Conservation (phyloP, 2,888 invertebrate genomes). For the Schizotus pectinicornis region DNA sequence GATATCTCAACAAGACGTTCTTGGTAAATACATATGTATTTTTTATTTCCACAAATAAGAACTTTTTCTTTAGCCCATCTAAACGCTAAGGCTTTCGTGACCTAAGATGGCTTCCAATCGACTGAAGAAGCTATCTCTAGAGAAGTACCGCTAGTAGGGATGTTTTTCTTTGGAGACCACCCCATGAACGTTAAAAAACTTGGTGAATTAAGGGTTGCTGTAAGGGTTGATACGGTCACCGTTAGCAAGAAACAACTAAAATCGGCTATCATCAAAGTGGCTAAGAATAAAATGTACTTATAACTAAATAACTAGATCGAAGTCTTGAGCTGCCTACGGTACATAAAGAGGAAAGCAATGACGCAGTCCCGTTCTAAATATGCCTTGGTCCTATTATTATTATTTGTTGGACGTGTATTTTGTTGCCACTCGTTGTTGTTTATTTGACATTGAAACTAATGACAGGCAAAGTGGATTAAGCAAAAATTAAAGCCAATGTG, state of each 20-base stretch:
- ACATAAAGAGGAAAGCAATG: constrained; percentile 58
- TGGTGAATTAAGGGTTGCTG: constrained; percentile 4
- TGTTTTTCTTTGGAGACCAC: constrained; percentile 27
- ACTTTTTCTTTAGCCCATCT: constrained; percentile 12
- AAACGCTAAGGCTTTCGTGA: constrained; percentile 23
- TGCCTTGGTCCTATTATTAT: constrained; percentile 19
- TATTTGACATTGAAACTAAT: neutral
- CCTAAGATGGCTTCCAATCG: constrained; percentile 22
- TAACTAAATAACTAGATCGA: neutral
- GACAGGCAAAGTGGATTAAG: neutral
- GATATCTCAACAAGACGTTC: constrained; percentile 39
- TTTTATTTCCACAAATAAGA: neutral
- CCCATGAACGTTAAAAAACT: constrained; percentile 21
- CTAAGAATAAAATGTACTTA: neutral
- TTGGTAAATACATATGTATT: constrained; percentile 22
- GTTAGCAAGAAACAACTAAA: constrained; percentile 8
- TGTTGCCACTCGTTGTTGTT: neutral
- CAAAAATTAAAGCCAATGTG: too few relatives aligned
- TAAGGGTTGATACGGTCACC: neutral
- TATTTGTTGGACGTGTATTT: constrained; percentile 3
- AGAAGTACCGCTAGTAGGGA: constrained; percentile 17
- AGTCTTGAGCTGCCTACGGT: neutral
- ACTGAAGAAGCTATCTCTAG: constrained; percentile 24
- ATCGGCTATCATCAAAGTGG: constrained; percentile 10
- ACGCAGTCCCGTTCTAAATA: constrained; percentile 48